Base-by-base conservation (phyloP, 1,140 invertebrate genomes). In the Dryas iulia region DNA sequence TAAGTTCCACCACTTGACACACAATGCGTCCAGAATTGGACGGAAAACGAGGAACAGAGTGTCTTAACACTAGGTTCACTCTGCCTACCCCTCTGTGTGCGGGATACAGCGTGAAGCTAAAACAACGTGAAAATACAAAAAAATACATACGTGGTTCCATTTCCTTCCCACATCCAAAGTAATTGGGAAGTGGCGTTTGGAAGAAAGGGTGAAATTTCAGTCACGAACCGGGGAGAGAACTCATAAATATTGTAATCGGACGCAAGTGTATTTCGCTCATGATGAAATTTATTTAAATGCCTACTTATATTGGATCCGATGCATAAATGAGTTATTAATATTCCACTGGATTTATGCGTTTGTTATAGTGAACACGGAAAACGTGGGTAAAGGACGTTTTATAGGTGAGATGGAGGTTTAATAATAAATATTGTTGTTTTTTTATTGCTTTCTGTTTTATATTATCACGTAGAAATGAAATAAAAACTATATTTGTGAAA, bases 221-320 rank as follows among this genome's bases (percentile, higher is more conserved):
- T 81, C 84, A 86, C 81, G 81, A 71, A 68, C 76, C 59, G 73
- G 77, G 72, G 77, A 76, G 73, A 73, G 72, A 73, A 74, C 81
- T 86, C 84, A 86, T 86, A 86, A 86, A 86, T 86, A 86, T 86
- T 86, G 77, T 86, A 86, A 86, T 86, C 79, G 71, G 65, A 59
- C 61, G 66, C 66, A 71, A 79, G 69, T 78, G 73, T 81, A 77
- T 76, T 77, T 68, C 59, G 54, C 56, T 61, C 59, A 71, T 72
- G 72, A 73, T 80, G 79, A 82, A 85, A 82, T 83, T 79, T 83
- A 85, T 85, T 83, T 83, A 83, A 85, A 85, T 81, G 71, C 61
- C 69, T 67, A 72, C 63, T 82, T 78, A 79, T 73, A 76, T 76
- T 73, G 71, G 68, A 71, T 71, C 61, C 69, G 64, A 58, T 66